Evolutionary conservation across 2,113 vertebrate genomes (phyloP), one percentile per base, ranked within the genome.

Genomic region (Semnopithecus entellus): DNA sequence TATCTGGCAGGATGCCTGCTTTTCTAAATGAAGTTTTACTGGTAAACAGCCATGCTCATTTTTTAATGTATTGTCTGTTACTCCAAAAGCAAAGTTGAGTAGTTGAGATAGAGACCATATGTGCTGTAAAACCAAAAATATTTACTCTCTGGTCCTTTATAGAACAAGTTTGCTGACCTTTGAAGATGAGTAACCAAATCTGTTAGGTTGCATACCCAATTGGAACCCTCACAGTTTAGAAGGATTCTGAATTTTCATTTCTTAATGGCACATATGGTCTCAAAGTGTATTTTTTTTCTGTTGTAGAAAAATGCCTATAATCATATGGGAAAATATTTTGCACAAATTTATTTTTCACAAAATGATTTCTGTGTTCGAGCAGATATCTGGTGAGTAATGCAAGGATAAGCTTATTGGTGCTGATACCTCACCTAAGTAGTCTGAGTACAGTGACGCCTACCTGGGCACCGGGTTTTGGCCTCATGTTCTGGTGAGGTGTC

Each of bases 1-100:
- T 72, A 17, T n/a, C n/a, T 59, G 17, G 16, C 30, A 92, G 25
- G 50, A 66, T 52, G 23, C 16, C 6, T 93, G 6, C 40, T 97
- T 97, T 68, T n/a, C 32, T 75, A 50, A 94, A 87, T 87, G 59
- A 22, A 50, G 7, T 43, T 66, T 78, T 88, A 25, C 5, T 96
- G 50, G 35, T 79, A 68, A 82, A 79, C 27, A 32, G 1, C 1
- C 6, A 22, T 38, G 7, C 5, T 82, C 8, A 8, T 25, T 27
- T 64, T 11, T n/a, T 40, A 66, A 2, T 8, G 13, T 79, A 23
- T 70, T 70, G 0, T 81, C 11, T 88, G 3, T 70, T 88, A 50
- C 12, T 38, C 7, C 20, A 75, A 6, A 11, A 18, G 12, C 55
- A 73, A 40, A 64, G 16, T 3, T n/a, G 66, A 90, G 12, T 70